Conservation (phyloP, 1,140 invertebrate species). For the Apis mellifera region Amel_HAv3.1 CM009934.2:4460001-4460500, state of each 20-base stretch:
- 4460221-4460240: neutral
- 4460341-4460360: too few relatives aligned
- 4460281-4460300: neutral
- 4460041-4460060: neutral
- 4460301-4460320: neutral
- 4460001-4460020: constrained; percentile 33
- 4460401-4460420: too few relatives aligned
- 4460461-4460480: too few relatives aligned
- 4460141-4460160: neutral
- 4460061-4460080: neutral
- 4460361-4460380: too few relatives aligned
- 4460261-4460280: too few relatives aligned
- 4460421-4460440: too few relatives aligned
- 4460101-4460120: neutral
- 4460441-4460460: too few relatives aligned
- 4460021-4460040: neutral
- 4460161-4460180: neutral
- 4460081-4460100: constrained; percentile 29
- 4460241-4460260: neutral
- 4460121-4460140: neutral
- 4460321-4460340: neutral
- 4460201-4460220: neutral
- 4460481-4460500: too few relatives aligned
- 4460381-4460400: too few relatives aligned
- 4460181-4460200: neutral